These are phyloP conservation scores for Rhyacophila evoluta DNA, from an alignment of 2,888 invertebrate species.

Conservation along the genomic window DNA sequence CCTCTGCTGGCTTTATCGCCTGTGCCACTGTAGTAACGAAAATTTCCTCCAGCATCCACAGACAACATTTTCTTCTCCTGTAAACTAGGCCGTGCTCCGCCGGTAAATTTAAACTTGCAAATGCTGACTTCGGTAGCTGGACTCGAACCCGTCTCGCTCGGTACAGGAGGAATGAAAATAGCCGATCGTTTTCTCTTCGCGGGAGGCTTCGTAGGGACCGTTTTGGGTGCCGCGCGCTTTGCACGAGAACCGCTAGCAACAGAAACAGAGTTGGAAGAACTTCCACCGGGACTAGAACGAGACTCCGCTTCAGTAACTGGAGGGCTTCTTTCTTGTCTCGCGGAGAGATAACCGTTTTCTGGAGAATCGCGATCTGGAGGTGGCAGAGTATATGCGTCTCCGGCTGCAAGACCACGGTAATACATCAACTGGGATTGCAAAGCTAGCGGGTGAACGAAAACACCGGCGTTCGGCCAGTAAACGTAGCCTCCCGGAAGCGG, in stretches of 20 bases:
- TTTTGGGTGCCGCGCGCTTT: constrained; percentile 61
- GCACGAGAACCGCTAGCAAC: constrained; percentile 57
- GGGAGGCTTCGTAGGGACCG: constrained; percentile 59
- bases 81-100: constrained; percentile 87
- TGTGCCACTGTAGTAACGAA: constrained; percentile 87
- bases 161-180: constrained; percentile 87
- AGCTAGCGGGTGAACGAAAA: constrained; percentile 81
- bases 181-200: constrained; percentile 84
- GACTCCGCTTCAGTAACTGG: constrained; percentile 60
- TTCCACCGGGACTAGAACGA: constrained; percentile 64
- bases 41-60: constrained; percentile 90
- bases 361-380: constrained; percentile 61
- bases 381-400: constrained; percentile 60
- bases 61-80: constrained; percentile 94
- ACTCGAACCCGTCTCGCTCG: constrained; percentile 76
- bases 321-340: constrained; percentile 60
- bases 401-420: constrained; percentile 79
- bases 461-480: constrained; percentile 78
- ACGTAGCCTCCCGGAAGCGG: constrained; percentile 69
- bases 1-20: constrained; percentile 83
- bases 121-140: constrained; percentile 90
- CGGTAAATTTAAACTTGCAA: constrained; percentile 94
- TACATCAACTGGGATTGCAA: constrained; percentile 79
- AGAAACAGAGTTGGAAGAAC: constrained; percentile 59
- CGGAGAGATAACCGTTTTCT: constrained; percentile 56